Base-by-base conservation (phyloP, 23 tunicate species). In the Styela plicata region DNA sequence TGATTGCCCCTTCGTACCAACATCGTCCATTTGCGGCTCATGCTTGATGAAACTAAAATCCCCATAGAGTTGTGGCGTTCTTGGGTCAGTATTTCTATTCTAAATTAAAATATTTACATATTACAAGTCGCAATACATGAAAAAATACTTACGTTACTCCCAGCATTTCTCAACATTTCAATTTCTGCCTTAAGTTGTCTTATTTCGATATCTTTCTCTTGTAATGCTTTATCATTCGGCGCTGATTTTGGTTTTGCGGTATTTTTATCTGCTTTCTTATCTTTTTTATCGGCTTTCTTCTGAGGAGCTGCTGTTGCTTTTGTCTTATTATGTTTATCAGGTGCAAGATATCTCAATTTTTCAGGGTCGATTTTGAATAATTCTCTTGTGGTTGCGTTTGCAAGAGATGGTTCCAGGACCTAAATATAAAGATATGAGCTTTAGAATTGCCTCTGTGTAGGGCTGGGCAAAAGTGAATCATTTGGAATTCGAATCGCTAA, bases 361-460 rank as follows among this genome's bases (percentile, higher is more conserved):
- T 74, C 74, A n/a, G 74, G 73, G 63, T 85, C 90, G 31, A 79
- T 36, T 57, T 85, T 70, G 69, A 86, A 18, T 30, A 91, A 57
- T 36, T 91, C 87, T 24, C 61, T 69, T 1, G 97, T 91, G 1
- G 87, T 67, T 70, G 74, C 22, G 62, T 53, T 63, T 24, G 78
- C 63, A 19, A 79, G 69, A 5, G 76, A 64, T 10, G 80, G 74
- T 70, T 90, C 89, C 10, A 65, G 66, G 28, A 65, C 83, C 94
- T 89, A n/a, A n/a, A n/a, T n/a, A n/a, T n/a, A n/a, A n/a, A n/a
- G n/a, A n/a, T n/a, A n/a, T n/a, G n/a, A n/a, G n/a, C n/a, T n/a
- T n/a, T n/a, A n/a, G n/a, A n/a, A n/a, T n/a, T n/a, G n/a, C n/a
- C n/a, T n/a, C n/a, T n/a, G n/a, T n/a, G n/a, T n/a, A n/a, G n/a